These are phyloP conservation scores for Magallana ariakensis DNA, from an alignment of 1,140 invertebrate genomes.

Conservation along the genomic window DNA sequence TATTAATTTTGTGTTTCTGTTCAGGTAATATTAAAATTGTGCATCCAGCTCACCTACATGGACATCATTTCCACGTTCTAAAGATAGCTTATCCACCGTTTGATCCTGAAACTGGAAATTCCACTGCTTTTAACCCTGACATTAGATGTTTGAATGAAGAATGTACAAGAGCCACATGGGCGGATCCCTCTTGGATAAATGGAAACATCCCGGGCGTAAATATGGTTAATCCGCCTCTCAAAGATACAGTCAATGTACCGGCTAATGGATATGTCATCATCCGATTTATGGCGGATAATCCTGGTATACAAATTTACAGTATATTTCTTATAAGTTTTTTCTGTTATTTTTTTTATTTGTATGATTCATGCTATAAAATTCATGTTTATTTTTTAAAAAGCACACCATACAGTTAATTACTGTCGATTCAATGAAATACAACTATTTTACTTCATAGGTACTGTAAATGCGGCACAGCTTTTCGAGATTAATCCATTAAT, in stretches of 20 bases:
- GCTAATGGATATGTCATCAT: constrained; percentile 40
- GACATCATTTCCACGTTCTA: constrained; percentile 49
- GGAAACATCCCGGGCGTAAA: constrained; percentile 40
- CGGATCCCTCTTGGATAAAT: constrained; percentile 10
- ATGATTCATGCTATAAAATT: too few relatives aligned
- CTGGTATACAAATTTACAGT: not conserved
- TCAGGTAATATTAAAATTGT: not conserved
- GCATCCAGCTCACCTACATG: constrained; percentile 49
- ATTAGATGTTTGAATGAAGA: constrained; percentile 31
- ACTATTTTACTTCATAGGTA: too few relatives aligned
- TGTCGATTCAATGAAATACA: too few relatives aligned
- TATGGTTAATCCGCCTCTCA: constrained; percentile 34
- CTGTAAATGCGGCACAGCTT: too few relatives aligned
- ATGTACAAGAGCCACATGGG: constrained; percentile 40
- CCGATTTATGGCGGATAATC: constrained; percentile 38
- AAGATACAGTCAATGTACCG: constrained; percentile 40
- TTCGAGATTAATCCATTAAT: too few relatives aligned
- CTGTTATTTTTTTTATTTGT: too few relatives aligned
- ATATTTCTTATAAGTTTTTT: too few relatives aligned
- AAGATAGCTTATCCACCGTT: constrained; percentile 48
- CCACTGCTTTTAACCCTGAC: constrained; percentile 20
- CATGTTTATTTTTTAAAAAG: too few relatives aligned
- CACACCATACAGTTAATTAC: too few relatives aligned
- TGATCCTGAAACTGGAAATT: not conserved
- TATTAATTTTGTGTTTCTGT: too few relatives aligned